Conservation (phyloP, 37 sponge, comb jelly and placozoan species). For the Beroe forskalii region DNA sequence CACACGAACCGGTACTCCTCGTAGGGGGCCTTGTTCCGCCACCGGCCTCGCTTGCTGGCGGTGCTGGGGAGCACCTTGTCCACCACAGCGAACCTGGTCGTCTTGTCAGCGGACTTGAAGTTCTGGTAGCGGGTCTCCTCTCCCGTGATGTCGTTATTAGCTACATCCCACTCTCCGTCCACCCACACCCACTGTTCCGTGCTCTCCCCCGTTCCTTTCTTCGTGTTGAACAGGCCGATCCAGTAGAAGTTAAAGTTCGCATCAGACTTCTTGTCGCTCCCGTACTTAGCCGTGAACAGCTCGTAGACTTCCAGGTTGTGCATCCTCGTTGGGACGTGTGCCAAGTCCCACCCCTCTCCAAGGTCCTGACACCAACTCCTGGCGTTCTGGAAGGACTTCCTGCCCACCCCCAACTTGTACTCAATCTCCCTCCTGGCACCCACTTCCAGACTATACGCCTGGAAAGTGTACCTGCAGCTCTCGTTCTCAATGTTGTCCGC, state of each 20-base stretch:
- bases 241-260: background rate
- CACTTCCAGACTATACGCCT: background rate
- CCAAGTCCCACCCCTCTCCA: conserved; percentile 19
- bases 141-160: background rate
- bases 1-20: background rate
- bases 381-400: background rate
- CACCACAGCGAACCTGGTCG: background rate
- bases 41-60: background rate
- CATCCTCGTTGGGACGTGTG: background rate
- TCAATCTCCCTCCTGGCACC: background rate
- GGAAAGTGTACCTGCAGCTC: background rate
- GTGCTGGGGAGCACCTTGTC: background rate
- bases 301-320: conserved; percentile 40
- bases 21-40: background rate
- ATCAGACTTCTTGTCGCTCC: conserved; percentile 5
- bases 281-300: background rate
- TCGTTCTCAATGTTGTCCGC: background rate
- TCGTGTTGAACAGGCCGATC: conserved; percentile 43
- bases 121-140: background rate
- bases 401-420: conserved; percentile 13
- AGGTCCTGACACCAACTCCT: background rate
- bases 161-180: background rate
- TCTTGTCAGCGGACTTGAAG: background rate
- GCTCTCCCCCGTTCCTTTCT: too few species aligned
- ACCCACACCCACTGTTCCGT: background rate